Evolutionary conservation across 2,888 invertebrate genomes (phyloP).

Genomic region (Leptopilina drosophilae): DNA sequence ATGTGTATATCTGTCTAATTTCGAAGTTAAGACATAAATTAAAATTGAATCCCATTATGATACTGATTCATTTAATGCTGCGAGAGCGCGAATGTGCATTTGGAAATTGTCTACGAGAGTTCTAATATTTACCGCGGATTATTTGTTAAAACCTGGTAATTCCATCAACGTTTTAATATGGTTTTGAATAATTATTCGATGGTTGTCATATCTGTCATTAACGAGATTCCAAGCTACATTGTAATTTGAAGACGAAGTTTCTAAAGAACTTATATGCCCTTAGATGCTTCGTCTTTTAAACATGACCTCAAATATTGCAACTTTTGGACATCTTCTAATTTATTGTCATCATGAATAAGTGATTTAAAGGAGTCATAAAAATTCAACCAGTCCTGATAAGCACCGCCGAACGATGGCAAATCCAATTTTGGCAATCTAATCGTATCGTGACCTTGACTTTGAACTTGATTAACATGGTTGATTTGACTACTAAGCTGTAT

Average conservation of each 20-base stretch:
- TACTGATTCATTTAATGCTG: neutral
- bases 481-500: neutral
- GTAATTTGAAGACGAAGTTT: too few species aligned
- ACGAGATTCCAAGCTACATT: too few species aligned
- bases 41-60: too few species aligned
- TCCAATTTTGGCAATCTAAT: neutral
- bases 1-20: too few species aligned
- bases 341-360: neutral
- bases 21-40: too few species aligned
- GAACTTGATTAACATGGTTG: neutral
- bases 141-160: neutral
- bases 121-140: conserved; percentile 7
- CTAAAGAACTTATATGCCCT: too few species aligned
- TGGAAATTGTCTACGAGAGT: conserved; percentile 15
- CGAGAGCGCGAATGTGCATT: conserved; percentile 6
- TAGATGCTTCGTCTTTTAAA: too few species aligned
- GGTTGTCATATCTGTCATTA: conserved; percentile 9
- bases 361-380: conserved; percentile 7
- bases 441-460: neutral
- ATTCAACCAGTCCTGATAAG: neutral
- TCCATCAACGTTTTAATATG: conserved; percentile 25
- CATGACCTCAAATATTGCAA: too few species aligned
- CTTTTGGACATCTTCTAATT: too few species aligned
- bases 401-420: neutral
- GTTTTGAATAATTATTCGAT: conserved; percentile 13